A percentile compares a stretch with the other conserved stretches of the same genome.
These are phyloP conservation scores for Pseudolycoriella hygida DNA, from an alignment of 2,888 invertebrate species.

Conservation along the genomic window DNA sequence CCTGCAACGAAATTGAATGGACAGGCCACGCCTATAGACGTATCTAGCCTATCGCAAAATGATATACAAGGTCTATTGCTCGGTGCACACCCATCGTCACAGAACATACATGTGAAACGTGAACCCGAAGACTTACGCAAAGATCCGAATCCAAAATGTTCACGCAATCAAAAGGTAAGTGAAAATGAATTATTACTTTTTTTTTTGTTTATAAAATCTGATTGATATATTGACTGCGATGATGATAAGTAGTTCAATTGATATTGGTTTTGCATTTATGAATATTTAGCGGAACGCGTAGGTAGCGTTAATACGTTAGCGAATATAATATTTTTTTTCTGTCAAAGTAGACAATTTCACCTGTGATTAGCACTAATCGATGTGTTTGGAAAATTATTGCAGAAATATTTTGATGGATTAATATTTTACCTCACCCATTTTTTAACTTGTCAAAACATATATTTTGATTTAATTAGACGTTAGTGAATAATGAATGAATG, in stretches of 20 bases:
- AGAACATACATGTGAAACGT: conserved; percentile 28
- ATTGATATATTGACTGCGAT: not conserved
- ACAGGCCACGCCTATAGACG: conserved; percentile 32
- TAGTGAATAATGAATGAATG: no score
- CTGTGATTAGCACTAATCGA: no score
- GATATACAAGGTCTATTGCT: conserved; percentile 32
- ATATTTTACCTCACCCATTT: no score
- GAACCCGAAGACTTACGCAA: conserved; percentile 31
- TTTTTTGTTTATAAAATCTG: not conserved
- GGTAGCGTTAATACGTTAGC: no score
- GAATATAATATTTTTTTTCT: no score
- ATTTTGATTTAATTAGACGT: no score
- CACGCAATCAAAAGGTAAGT: conserved; percentile 28
- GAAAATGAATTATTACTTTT: not conserved
- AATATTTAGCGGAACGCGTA: not conserved
- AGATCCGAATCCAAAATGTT: conserved; percentile 29
- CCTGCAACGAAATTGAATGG: conserved; percentile 27
- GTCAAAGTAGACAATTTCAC: no score
- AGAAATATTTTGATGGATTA: no score
- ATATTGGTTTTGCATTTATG: no score
- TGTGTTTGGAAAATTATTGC: no score
- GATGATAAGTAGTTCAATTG: no score
- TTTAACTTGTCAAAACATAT: no score
- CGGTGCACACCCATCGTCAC: conserved; percentile 30
- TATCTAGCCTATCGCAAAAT: conserved; percentile 32